A percentile compares a stretch with the other conserved stretches of the same genome.
These are phyloP conservation scores for Taeniopygia guttata DNA, from an alignment of 2,797 vertebrate species.

Conservation along the genomic window DNA sequence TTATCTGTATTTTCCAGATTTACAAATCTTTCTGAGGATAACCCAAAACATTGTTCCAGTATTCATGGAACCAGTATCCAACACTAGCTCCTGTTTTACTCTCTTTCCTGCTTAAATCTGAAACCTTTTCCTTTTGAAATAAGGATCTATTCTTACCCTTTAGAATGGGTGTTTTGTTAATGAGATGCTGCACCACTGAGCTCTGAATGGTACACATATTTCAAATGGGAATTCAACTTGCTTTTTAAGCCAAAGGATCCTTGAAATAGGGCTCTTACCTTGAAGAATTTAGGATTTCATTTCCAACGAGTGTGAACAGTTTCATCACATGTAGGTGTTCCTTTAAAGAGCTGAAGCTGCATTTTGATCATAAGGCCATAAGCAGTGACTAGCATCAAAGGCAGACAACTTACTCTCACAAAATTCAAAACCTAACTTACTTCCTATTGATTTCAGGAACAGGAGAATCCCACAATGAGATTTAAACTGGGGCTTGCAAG, in stretches of 20 bases:
- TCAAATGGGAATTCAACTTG: slow-evolving; percentile 16
- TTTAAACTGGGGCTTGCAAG: not conserved
- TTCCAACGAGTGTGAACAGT: slow-evolving; percentile 5
- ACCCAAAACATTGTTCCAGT: not conserved
- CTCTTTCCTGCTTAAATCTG: not conserved
- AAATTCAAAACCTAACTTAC: not conserved
- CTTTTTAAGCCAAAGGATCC: slow-evolving; percentile 7
- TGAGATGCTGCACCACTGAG: not conserved
- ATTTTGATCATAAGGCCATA: slow-evolving; percentile 23
- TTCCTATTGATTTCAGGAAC: not conserved
- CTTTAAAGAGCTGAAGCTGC: not conserved
- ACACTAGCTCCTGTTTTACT: not conserved
- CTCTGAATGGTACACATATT: not conserved
- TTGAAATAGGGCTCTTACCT: slow-evolving; percentile 31
- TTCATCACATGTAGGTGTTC: not conserved
- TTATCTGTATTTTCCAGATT: not conserved
- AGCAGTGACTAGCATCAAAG: not conserved
- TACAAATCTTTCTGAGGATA: not conserved
- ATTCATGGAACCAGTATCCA: not conserved
- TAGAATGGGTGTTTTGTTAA: not conserved
- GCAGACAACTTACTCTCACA: not conserved
- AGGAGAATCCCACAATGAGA: not conserved
- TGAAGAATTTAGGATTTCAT: slow-evolving; percentile 29
- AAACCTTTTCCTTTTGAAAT: not conserved
- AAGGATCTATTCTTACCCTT: not conserved